Percentiles rank a stretch among this genome's conserved stretches.
Conservation (phyloP, 2,888 invertebrate genomes). For the Drosophila nr. medialis region DNA sequence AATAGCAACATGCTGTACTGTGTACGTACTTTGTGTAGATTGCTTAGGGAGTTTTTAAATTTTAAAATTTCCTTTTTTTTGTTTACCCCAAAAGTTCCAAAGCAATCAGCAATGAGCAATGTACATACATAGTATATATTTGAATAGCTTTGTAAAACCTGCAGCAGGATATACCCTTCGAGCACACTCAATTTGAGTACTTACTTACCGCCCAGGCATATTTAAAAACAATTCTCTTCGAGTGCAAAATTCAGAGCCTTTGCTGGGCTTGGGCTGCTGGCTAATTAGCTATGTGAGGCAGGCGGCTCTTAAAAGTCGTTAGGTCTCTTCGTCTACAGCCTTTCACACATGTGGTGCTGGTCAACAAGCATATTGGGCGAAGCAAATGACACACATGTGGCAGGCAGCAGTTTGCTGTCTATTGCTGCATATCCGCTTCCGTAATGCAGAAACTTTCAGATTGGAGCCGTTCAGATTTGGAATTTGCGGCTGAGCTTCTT, state of each 20-base stretch:
- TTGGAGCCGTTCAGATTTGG: slow-evolving; percentile 4
- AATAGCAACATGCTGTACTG: background rate
- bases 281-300: slow-evolving; percentile 1
- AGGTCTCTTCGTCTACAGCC: slow-evolving; percentile 16
- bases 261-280: background rate
- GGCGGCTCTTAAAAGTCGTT: background rate
- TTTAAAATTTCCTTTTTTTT: background rate
- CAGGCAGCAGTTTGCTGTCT: slow-evolving; percentile 6
- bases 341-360: slow-evolving; percentile 33
- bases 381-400: slow-evolving; percentile 3
- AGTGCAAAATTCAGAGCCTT: background rate
- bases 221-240: background rate
- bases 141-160: background rate
- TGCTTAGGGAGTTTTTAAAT: background rate
- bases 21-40: too few species aligned
- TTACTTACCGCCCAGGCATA: background rate
- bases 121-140: background rate
- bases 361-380: slow-evolving; percentile 37
- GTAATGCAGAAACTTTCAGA: slow-evolving; percentile 48
- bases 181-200: background rate
- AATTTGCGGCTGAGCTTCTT: slow-evolving; percentile 11
- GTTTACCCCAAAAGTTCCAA: background rate
- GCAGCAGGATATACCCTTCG: background rate
- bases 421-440: slow-evolving; percentile 45
- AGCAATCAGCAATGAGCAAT: background rate